Evolutionary conservation across 2,113 vertebrate genomes (phyloP), one percentile per base, ranked within the genome.

Genomic region (Acrocephalus arundinaceus): DNA sequence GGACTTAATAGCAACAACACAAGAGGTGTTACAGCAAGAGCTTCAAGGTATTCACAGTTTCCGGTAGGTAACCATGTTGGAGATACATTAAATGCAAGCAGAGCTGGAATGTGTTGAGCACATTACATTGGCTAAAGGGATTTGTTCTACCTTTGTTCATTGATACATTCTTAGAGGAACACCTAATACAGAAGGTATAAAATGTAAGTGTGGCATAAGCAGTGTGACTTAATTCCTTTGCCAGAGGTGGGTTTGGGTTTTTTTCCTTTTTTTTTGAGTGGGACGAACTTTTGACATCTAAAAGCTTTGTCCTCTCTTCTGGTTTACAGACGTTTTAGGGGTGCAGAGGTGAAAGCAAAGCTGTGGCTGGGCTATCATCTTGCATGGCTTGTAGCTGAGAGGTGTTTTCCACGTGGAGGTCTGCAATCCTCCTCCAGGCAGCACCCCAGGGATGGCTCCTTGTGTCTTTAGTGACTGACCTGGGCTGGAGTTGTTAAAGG

Each of bases 31-130:
- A 92, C 99, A 99, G 97, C 99, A 99, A 97, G 99, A 99, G 96
- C 99, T 99, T 88, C 99, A 99, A 97, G 99, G 99, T 23, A 98
- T 99, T 94, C 99, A 99, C 97, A 99, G 99, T 97, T 99, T 99
- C 98, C 98, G 99, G 99, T 99, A 97, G 89, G 98, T 96, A 43
- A 78, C 37, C 35, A 2, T 37, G 80, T 35, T 49, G 46, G 57
- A 91, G 90, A 31, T 37, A 12, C 27, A 23, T 54, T 9, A 72
- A 91, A 27, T 31, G 21, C 46, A 43, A 45, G 27, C 25, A 58
- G 49, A 82, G 37, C 54, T 89, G 25, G 43, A 55, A 23, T 45
- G 46, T 35, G 25, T 71, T 52, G 46, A 52, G 35, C 8, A 22
- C 6, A 0, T 70, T 24, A 4, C 35, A 13, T 66, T 62, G 59